phyloP scores from a whole-genome alignment of 1,140 invertebrate species.

The Cardiocondyla obscurior region DNA sequence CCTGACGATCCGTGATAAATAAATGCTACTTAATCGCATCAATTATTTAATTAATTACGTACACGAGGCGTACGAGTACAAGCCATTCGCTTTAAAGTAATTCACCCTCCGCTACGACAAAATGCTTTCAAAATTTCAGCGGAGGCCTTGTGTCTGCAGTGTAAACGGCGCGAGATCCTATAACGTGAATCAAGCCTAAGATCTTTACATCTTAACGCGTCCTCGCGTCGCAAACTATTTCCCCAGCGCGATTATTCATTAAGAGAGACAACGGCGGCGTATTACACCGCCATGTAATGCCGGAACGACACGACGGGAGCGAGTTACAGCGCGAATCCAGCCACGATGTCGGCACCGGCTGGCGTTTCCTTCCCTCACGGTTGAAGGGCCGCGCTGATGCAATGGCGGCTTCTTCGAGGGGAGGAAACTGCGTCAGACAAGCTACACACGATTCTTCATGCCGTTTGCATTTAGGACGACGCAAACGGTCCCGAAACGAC shows the following conservation, averaged over 20 bases:
- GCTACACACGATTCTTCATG: conserved; percentile 49
- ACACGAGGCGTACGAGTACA: too few species aligned
- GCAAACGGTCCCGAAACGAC: conserved; percentile 23
- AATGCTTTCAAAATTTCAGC: conserved; percentile 9
- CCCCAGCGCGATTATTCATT: conserved; percentile 51
- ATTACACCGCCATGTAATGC: conserved; percentile 48
- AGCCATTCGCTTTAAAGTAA: not conserved
- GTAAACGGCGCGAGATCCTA: conserved; percentile 13
- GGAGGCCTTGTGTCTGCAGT: not conserved
- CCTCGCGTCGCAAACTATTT: conserved; percentile 47
- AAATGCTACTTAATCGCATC: not conserved
- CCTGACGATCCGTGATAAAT: too few species aligned
- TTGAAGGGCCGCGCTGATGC: conserved; percentile 30
- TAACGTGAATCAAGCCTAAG: conserved; percentile 36
- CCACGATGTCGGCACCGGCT: conserved; percentile 54
- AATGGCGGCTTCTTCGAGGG: conserved; percentile 35
- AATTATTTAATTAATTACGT: not conserved
- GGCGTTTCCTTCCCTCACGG: conserved; percentile 50
- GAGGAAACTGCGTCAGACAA: conserved; percentile 52
- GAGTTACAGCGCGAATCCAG: conserved; percentile 52
- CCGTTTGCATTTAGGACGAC: conserved; percentile 55
- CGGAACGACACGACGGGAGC: conserved; percentile 43
- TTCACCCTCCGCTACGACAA: not conserved
- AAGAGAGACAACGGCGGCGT: conserved; percentile 54
- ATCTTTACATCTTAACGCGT: conserved; percentile 51